Conservation (phyloP, 1,140 invertebrate species). For the Phocides pigmalion region DNA sequence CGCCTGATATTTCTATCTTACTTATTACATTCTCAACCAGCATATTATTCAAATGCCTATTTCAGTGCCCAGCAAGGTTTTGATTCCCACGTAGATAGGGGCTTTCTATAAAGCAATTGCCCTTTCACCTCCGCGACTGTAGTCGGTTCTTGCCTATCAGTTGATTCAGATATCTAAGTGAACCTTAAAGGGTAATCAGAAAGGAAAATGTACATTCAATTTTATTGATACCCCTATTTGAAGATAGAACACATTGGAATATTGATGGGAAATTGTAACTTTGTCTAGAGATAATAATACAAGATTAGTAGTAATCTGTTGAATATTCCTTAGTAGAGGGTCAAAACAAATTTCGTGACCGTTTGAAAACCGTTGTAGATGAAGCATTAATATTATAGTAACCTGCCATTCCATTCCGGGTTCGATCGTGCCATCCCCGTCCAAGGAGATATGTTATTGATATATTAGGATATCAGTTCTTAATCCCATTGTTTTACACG, state of each 20-base stretch:
- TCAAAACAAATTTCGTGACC: no score
- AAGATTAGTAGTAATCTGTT: no score
- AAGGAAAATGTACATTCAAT: slow-evolving; percentile 27
- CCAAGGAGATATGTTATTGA: no score
- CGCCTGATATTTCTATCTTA: no score
- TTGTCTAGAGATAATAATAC: background rate
- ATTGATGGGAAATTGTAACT: slow-evolving; percentile 5
- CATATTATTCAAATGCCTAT: slow-evolving; percentile 25
- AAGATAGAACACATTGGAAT: slow-evolving; percentile 20
- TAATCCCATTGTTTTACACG: no score
- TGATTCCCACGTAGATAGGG: slow-evolving; percentile 30
- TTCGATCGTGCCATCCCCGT: no score
- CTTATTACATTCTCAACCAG: background rate
- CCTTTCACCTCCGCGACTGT: slow-evolving; percentile 19
- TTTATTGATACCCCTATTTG: slow-evolving; percentile 11
- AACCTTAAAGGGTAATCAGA: slow-evolving; percentile 21
- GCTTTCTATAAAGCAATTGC: slow-evolving; percentile 31
- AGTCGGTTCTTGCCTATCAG: slow-evolving; percentile 12
- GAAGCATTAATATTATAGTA: no score
- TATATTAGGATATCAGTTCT: no score
- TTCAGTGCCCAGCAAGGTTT: slow-evolving; percentile 6
- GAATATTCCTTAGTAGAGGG: no score
- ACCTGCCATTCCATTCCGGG: no score
- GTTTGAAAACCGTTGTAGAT: no score
- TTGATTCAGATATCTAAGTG: slow-evolving; percentile 23